phyloP scores from a whole-genome alignment of 1,140 invertebrate species.

The Helicoverpa armigera region DNA sequence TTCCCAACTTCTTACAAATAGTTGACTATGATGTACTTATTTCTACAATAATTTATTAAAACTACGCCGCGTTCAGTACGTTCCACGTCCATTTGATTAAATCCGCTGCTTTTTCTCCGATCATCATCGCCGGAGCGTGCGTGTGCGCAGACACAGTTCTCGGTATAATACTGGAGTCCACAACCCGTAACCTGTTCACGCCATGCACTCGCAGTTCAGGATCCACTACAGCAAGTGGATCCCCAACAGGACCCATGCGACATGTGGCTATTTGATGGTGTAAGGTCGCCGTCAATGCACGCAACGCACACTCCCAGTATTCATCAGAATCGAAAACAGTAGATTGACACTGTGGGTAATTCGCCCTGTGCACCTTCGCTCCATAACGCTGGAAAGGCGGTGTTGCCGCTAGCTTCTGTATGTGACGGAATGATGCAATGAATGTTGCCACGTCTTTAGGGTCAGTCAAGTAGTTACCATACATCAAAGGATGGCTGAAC shows the following conservation, averaged over 20 bases:
- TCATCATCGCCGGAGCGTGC: slow-evolving; percentile 85
- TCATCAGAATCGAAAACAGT: slow-evolving; percentile 84
- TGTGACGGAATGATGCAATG: slow-evolving; percentile 83
- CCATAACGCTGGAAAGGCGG: slow-evolving; percentile 83
- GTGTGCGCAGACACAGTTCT: slow-evolving; percentile 86
- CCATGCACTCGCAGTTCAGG: slow-evolving; percentile 86
- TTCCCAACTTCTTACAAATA: no score
- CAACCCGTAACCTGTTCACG: slow-evolving; percentile 85
- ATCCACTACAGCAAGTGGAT: slow-evolving; percentile 87
- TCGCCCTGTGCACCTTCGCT: slow-evolving; percentile 79
- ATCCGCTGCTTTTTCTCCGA: slow-evolving; percentile 86
- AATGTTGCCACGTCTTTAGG: slow-evolving; percentile 84
- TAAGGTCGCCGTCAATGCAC: slow-evolving; percentile 84
- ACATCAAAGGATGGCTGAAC: slow-evolving; percentile 88
- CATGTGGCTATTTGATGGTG: slow-evolving; percentile 89
- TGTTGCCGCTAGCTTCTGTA: slow-evolving; percentile 80
- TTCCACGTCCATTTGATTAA: slow-evolving; percentile 74
- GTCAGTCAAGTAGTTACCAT: slow-evolving; percentile 89
- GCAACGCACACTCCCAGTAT: slow-evolving; percentile 88
- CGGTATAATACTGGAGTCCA: slow-evolving; percentile 88
- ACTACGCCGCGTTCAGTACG: background rate
- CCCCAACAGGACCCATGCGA: slow-evolving; percentile 88
- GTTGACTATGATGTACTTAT: slow-evolving; percentile 11
- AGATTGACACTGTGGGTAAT: slow-evolving; percentile 82
- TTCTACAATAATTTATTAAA: slow-evolving; percentile 13